Evolutionary conservation across 2,797 vertebrate genomes (phyloP).

Genomic region (Margarornis squamiger): DNA sequence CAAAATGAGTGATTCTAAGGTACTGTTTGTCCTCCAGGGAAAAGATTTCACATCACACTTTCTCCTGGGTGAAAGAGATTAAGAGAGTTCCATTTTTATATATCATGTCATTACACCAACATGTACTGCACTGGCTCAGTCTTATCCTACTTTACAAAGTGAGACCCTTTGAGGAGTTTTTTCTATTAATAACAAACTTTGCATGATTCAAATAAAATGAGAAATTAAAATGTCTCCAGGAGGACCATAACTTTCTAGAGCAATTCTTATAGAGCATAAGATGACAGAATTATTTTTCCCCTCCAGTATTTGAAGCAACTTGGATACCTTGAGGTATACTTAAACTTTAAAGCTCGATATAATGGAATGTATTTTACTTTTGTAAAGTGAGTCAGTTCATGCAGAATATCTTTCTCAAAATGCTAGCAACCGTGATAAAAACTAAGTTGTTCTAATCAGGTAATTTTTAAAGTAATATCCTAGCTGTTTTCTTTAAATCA

Average conservation of each 20-base stretch:
- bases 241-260: constrained; percentile 16
- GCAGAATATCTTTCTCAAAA: background rate
- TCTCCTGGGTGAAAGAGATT: background rate
- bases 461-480: constrained; percentile 4
- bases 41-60: background rate
- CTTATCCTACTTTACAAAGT: background rate
- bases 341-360: constrained; percentile 13
- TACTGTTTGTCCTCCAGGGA: background rate
- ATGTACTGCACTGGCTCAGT: background rate
- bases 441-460: background rate
- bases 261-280: background rate
- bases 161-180: background rate
- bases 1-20: background rate
- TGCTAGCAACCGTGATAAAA: background rate
- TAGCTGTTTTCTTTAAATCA: constrained; percentile 15
- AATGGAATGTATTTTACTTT: background rate
- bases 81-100: background rate
- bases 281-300: constrained; percentile 12
- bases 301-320: background rate
- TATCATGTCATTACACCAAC: constrained; percentile 1
- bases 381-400: background rate
- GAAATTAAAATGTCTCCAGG: constrained; percentile 19
- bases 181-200: constrained; percentile 16
- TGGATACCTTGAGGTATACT: background rate
- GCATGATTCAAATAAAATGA: background rate